Percentiles rank a stretch among this genome's conserved stretches.
These are phyloP conservation scores for Plutomurus gul DNA, from an alignment of 1,140 invertebrate species.

Conservation along the genomic window DNA sequence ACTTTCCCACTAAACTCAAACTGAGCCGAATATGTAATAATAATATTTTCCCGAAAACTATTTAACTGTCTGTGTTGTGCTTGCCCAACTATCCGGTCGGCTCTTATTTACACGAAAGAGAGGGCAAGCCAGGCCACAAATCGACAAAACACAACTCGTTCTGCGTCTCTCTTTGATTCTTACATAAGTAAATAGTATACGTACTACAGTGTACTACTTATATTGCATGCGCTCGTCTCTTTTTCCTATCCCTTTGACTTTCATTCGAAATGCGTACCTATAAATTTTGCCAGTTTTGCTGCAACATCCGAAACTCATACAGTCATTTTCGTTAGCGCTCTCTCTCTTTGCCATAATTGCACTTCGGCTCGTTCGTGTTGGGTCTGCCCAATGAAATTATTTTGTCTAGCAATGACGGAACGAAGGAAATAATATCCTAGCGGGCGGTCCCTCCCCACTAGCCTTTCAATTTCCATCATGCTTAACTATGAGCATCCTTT, in stretches of 20 bases:
- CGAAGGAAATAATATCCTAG: not conserved
- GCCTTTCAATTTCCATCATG: no score
- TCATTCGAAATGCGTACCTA: constrained; percentile 27
- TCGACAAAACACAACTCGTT: no score
- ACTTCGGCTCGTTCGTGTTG: not conserved
- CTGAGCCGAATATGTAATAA: constrained; percentile 27
- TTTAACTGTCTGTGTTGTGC: constrained; percentile 14
- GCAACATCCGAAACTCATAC: constrained; percentile 12
- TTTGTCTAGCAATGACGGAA: not conserved
- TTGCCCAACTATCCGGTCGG: not conserved
- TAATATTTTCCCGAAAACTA: constrained; percentile 27
- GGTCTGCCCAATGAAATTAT: not conserved
- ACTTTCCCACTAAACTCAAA: constrained; percentile 27
- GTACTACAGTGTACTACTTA: no score
- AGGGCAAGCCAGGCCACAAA: no score
- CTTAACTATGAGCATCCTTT: no score
- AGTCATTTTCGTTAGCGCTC: not conserved
- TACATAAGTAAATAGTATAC: no score
- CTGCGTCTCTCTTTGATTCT: no score
- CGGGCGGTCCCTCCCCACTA: not conserved
- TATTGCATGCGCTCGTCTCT: not conserved
- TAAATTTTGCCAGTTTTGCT: constrained; percentile 14
- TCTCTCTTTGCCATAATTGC: not conserved
- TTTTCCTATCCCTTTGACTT: not conserved
- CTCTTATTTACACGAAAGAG: no score